A percentile compares a stretch with the other conserved stretches of the same genome.
These are phyloP conservation scores for Strix aluco DNA, from an alignment of 2,113 vertebrate species.

Conservation along the genomic window DNA sequence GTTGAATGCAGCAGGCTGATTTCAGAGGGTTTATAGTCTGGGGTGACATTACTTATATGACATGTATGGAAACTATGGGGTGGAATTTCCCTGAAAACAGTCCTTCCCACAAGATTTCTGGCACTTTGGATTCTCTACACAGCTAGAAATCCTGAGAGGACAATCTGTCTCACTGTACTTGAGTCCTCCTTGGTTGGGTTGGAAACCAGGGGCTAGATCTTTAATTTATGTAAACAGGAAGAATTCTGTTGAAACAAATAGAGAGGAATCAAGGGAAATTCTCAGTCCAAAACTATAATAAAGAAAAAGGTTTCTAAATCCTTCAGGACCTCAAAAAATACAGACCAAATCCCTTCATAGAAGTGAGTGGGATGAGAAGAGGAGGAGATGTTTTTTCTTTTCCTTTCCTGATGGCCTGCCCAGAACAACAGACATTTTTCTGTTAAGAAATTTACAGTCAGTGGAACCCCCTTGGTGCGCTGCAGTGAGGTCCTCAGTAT, in stretches of 20 bases:
- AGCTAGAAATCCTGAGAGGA: neutral
- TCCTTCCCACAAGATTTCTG: slow-evolving; percentile 44
- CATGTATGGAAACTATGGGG: neutral
- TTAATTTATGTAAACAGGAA: slow-evolving; percentile 46
- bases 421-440: neutral
- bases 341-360: neutral
- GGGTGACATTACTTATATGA: slow-evolving; percentile 10
- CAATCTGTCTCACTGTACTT: slow-evolving; percentile 36
- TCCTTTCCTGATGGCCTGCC: neutral
- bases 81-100: slow-evolving; percentile 57
- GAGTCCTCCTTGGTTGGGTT: slow-evolving; percentile 6
- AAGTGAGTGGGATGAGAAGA: slow-evolving; percentile 11
- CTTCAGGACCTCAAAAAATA: slow-evolving; percentile 5
- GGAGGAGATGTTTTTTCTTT: neutral
- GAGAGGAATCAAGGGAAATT: neutral
- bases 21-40: neutral
- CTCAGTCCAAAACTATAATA: slow-evolving; percentile 1
- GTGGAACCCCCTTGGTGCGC: neutral
- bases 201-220: slow-evolving; percentile 4
- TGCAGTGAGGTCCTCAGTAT: neutral
- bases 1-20: neutral
- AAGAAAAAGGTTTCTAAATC: slow-evolving; percentile 9
- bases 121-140: neutral
- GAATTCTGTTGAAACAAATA: slow-evolving; percentile 39
- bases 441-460: neutral